These are phyloP conservation scores for Chrysogorgia sp. DNA, from an alignment of 92 coral and sea anemone genomes.

Conservation along the genomic window DNA sequence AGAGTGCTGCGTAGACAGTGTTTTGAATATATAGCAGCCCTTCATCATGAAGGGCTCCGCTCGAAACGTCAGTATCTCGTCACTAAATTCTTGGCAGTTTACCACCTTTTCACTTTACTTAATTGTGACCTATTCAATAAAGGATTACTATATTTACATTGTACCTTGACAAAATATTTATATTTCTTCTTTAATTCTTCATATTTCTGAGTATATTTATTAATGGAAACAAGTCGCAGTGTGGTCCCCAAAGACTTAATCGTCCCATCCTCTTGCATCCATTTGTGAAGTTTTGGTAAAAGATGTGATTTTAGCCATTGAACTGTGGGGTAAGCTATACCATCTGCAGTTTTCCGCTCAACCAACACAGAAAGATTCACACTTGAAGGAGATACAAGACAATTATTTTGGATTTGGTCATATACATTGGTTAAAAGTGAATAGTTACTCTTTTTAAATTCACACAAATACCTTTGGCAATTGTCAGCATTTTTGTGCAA, in stretches of 20 bases:
- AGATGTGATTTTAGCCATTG: slow-evolving; percentile 81
- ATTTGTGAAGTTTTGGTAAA: slow-evolving; percentile 82
- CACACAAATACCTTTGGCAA: not conserved
- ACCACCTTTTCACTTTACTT: too few relatives aligned
- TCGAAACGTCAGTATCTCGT: too few relatives aligned
- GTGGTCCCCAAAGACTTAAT: slow-evolving; percentile 63
- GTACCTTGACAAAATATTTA: slow-evolving; percentile 88
- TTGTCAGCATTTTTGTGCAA: not conserved
- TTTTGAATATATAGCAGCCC: too few relatives aligned
- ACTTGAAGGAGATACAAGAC: slow-evolving; percentile 2
- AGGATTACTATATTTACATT: too few relatives aligned
- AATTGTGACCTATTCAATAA: not conserved
- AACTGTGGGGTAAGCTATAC: slow-evolving; percentile 82
- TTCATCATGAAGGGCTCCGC: too few relatives aligned
- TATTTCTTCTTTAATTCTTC: slow-evolving; percentile 77
- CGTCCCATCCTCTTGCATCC: slow-evolving; percentile 74
- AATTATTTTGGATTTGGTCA: slow-evolving; percentile 2
- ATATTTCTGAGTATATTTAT: slow-evolving; percentile 76
- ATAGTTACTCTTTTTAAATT: too few relatives aligned
- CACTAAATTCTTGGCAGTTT: too few relatives aligned
- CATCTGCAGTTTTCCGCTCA: slow-evolving; percentile 56
- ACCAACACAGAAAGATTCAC: slow-evolving; percentile 22
- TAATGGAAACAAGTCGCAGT: slow-evolving; percentile 77
- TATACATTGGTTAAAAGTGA: not conserved
- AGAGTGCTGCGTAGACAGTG: too few relatives aligned